phyloP scores from a whole-genome alignment of 2,888 invertebrate genomes.

The Chrysolina haemoptera region DNA sequence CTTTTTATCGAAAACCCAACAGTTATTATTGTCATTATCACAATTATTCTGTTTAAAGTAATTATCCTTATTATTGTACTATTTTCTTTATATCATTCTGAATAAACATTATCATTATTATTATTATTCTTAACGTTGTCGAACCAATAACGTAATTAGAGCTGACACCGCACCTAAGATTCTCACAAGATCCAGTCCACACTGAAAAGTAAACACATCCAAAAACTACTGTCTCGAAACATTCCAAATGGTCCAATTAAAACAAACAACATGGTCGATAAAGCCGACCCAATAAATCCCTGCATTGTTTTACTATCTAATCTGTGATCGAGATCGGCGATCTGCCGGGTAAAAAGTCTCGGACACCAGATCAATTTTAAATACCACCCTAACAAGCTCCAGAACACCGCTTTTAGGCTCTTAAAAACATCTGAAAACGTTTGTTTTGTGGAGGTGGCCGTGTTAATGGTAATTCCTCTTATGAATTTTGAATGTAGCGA shows the following conservation, averaged over 20 bases:
- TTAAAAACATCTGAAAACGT: constrained; percentile 50
- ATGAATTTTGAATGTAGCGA: constrained; percentile 51
- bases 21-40: too few relatives aligned
- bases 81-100: too few relatives aligned
- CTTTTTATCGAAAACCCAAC: too few relatives aligned
- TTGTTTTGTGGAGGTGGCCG: constrained; percentile 51
- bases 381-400: constrained; percentile 66
- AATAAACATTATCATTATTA: too few relatives aligned
- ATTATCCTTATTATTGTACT: too few relatives aligned
- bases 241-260: constrained; percentile 56
- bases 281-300: constrained; percentile 68
- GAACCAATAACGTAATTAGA: too few relatives aligned
- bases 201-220: constrained; percentile 18
- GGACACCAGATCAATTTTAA: constrained; percentile 66
- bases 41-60: too few relatives aligned
- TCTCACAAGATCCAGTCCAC: background rate
- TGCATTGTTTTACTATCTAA: constrained; percentile 69
- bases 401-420: constrained; percentile 48
- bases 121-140: too few relatives aligned
- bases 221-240: constrained; percentile 50
- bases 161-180: background rate
- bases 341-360: constrained; percentile 63
- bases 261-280: constrained; percentile 59
- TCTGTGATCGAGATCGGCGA: constrained; percentile 67
- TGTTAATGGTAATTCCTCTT: constrained; percentile 58